phyloP scores from a whole-genome alignment of 2,888 invertebrate genomes.

The Oscheius myriophilus region DNA sequence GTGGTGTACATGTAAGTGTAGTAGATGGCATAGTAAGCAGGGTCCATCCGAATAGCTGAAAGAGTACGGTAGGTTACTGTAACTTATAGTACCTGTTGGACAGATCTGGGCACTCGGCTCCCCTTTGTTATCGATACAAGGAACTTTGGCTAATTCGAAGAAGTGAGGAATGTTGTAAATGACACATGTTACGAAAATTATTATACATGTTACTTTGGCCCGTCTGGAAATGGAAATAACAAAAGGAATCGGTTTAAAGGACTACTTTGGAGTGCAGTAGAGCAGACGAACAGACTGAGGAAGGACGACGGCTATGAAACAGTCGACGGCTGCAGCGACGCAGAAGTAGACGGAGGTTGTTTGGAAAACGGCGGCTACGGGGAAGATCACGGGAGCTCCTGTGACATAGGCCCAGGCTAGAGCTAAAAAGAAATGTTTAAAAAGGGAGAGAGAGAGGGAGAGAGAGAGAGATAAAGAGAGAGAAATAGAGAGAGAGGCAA shows the following conservation, averaged over 20 bases:
- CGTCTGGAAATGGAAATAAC: constrained; percentile 47
- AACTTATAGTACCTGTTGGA: constrained; percentile 34
- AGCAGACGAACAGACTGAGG: constrained; percentile 53
- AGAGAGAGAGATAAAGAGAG: no score
- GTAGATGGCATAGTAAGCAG: constrained; percentile 67
- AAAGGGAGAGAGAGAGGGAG: not conserved
- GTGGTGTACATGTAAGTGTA: constrained; percentile 68
- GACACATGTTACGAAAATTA: constrained; percentile 55
- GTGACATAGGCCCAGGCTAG: constrained; percentile 64
- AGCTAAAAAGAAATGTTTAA: constrained; percentile 40
- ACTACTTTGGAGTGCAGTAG: constrained; percentile 66
- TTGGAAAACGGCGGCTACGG: constrained; percentile 68
- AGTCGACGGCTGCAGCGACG: constrained; percentile 69
- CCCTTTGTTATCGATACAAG: constrained; percentile 41
- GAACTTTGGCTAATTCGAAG: constrained; percentile 62
- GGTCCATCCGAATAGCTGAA: constrained; percentile 60
- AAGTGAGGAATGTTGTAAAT: constrained; percentile 69
- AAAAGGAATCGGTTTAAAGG: constrained; percentile 4
- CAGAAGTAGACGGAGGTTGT: constrained; percentile 70
- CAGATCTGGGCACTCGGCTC: constrained; percentile 48
- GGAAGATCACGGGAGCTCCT: constrained; percentile 67
- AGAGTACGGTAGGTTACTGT: not conserved
- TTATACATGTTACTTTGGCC: constrained; percentile 60
- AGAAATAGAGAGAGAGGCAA: not conserved
- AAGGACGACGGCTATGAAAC: constrained; percentile 62